These are phyloP conservation scores for Callyntrura guangdongensis DNA, from an alignment of 2,888 invertebrate genomes.

Conservation along the genomic window DNA sequence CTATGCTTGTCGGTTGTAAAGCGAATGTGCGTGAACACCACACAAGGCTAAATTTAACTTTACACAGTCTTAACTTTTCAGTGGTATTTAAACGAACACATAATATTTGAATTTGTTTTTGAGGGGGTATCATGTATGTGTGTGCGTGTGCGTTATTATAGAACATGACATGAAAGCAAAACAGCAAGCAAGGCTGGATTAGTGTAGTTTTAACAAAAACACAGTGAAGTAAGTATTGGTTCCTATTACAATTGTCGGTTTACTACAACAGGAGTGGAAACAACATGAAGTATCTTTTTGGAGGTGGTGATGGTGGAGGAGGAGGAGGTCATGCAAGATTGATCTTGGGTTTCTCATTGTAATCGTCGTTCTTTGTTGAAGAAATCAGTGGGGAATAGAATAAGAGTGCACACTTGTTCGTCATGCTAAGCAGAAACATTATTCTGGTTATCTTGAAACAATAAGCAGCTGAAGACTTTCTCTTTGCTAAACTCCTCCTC, in stretches of 20 bases:
- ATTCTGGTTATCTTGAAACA: constrained; percentile 57
- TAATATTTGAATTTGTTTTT: not conserved
- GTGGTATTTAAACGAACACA: not conserved
- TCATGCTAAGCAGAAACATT: constrained; percentile 46
- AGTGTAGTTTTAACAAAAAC: not conserved
- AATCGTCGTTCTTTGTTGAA: constrained; percentile 35
- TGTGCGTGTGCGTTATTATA: constrained; percentile 26
- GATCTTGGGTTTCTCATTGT: constrained; percentile 65
- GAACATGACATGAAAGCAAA: constrained; percentile 44
- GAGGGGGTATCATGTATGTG: not conserved
- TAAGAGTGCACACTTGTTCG: constrained; percentile 26
- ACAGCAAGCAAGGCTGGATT: constrained; percentile 63
- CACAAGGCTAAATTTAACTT: constrained; percentile 27
- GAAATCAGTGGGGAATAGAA: not conserved
- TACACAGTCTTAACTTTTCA: constrained; percentile 24
- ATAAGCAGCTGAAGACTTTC: constrained; percentile 72
- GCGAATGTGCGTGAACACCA: constrained; percentile 46
- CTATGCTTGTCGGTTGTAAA: constrained; percentile 24
- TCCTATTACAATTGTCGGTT: constrained; percentile 35
- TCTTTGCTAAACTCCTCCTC: constrained; percentile 75
- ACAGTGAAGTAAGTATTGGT: constrained; percentile 12
- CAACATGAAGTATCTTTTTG: constrained; percentile 4
- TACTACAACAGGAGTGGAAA: constrained; percentile 50
- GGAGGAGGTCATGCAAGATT: constrained; percentile 79
- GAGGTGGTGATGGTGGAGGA: constrained; percentile 48